Base-by-base conservation (phyloP, 2,797 vertebrate species). In the Apodemus agrarius region DNA sequence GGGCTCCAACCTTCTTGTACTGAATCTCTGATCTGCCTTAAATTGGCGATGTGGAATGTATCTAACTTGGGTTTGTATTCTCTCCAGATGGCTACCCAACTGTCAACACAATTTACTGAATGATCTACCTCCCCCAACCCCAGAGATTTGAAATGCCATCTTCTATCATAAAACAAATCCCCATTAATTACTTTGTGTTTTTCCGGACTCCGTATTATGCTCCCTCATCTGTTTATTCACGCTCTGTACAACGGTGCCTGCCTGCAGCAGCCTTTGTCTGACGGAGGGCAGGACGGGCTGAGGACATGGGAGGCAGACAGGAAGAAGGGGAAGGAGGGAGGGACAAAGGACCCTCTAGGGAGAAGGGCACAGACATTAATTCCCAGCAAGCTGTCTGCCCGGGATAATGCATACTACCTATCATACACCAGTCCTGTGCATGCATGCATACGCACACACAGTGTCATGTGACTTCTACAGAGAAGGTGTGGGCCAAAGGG, bases 91-190 rank as follows among this genome's bases (percentile, higher is more conserved):
- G 86, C 21, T 67, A 29, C n/a, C 63, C 89, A 84, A 69, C 3
- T 54, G 49, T 75, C 29, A 69, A 29, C 52, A 86, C 40, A 34
- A 52, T 69, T 43, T 43, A 85, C 52, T 24, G 63, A 92, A 63
- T 78, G 78, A 82, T 43, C 31, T 31, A 22, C 37, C 90, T 75
- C 54, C n/a, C 49, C 6, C 24, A 31, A 40, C 52, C 63, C 46
- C 26, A 69, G 0, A 22, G 63, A 76, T 76, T 0, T 72, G 74
- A 93, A 86, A 82, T 89, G 84, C 29, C 79, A 74, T 46, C 46
- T 82, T 94, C 65, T 79, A 94, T 76, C 65, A 82, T 34, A 52
- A 79, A 84, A 90, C 82, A 81, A 85, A 54, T n/a, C 54, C 72
- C 72, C 21, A 24, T n/a, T 54, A 67, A 40, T 65, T 34, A 40